Evolutionary conservation across 1,140 invertebrate genomes (phyloP), one percentile per base, ranked within the genome.

Genomic region (Lucilia cuprina): DNA sequence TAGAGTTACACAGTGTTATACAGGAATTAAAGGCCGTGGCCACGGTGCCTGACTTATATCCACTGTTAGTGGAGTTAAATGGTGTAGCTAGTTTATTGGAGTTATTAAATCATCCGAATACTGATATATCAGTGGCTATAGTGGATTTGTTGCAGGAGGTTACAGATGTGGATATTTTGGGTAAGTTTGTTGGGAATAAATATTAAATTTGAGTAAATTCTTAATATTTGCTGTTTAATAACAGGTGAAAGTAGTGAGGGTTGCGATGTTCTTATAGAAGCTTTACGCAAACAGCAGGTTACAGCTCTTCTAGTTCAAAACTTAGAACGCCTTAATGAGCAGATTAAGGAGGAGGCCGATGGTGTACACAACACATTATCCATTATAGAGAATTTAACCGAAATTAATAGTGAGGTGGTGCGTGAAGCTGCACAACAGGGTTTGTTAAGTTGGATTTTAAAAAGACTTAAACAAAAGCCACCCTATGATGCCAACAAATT

Each of bases 401-500:
- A 99, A 92, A 96, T 98, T 85, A 93, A 95, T 80, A 95, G 96
- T 80, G 95, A 98, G 86, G 92, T 98, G 34, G 96, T 96, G 87
- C 88, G 93, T 21, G 96, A 98, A 88, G 95, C 97, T 77, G 96
- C 94, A 14, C 96, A 95, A 90, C 96, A 98, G 92, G 98, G 98
- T 34, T 93, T 99, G 17, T 91, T 99, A 86, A 94, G 95, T 85
- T 99, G 98, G 98, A 92, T 99, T 30, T 91, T 99, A 0, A 97
- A 98, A 92, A 93, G 98, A 88, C 93, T 98, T 50, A 96, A 97
- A 93, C 86, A 94, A 83, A 94, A 94, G 93, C 93, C 96, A 49
- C 96, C 96, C 74, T 99, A 99, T 93, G 97, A 99, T 93, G 95
- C 94, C 0, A 99, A 99, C 89, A 99, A 99, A 92, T 92, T 99